phyloP scores from a whole-genome alignment of 1,140 invertebrate species.

The Dufourea novaeangliae region DNA sequence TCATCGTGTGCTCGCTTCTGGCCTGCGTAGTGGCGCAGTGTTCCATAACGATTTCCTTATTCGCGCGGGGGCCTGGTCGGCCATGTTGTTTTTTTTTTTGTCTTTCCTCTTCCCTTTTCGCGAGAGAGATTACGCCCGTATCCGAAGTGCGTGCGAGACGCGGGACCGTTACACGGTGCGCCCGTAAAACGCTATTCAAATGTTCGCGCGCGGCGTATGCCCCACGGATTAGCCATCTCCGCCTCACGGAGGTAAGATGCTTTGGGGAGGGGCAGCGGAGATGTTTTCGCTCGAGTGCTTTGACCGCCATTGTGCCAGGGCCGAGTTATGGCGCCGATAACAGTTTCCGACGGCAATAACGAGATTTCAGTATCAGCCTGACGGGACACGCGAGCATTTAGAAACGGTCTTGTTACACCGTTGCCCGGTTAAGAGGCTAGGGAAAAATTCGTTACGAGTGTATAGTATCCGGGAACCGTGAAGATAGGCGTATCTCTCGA shows the following conservation, averaged over 20 bases:
- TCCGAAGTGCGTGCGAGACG: neutral
- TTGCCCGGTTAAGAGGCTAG: neutral
- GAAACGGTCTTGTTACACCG: neutral
- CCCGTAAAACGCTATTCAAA: slow-evolving; percentile 11
- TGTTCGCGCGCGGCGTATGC: neutral
- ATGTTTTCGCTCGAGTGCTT: slow-evolving; percentile 44
- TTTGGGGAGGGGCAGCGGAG: slow-evolving; percentile 13
- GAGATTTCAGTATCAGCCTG: slow-evolving; percentile 24
- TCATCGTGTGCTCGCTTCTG: neutral
- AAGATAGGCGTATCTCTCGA: neutral
- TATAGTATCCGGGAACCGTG: too few relatives aligned
- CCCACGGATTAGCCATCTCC: neutral
- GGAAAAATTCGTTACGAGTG: slow-evolving; percentile 4
- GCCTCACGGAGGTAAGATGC: slow-evolving; percentile 12
- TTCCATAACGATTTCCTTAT: slow-evolving; percentile 18
- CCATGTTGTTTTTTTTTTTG: neutral
- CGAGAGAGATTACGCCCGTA: neutral
- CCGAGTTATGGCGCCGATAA: slow-evolving; percentile 43
- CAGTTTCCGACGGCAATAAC: slow-evolving; percentile 46
- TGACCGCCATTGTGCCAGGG: slow-evolving; percentile 45
- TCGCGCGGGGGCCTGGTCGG: neutral
- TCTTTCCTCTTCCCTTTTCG: neutral
- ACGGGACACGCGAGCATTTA: slow-evolving; percentile 29
- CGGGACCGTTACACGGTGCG: neutral
- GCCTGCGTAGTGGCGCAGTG: neutral